Evolutionary conservation across 2,113 vertebrate genomes (phyloP).

Genomic region (Anoura caudifer): DNA sequence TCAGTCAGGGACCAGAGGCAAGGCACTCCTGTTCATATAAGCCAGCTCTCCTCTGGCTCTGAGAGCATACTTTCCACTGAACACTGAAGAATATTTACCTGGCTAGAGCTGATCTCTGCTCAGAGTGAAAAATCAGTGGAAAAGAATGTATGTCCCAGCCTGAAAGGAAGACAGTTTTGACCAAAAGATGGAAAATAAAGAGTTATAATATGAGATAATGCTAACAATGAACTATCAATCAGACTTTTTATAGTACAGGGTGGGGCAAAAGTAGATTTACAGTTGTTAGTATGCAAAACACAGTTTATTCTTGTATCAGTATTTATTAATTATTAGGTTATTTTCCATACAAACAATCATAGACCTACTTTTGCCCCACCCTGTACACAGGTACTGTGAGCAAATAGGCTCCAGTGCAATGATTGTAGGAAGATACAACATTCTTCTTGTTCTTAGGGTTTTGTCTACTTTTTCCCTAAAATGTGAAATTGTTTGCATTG

Average conservation of each 20-base stretch:
- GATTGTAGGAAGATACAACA: background rate
- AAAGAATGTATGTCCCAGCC: background rate
- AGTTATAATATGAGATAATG: background rate
- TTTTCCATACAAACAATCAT: too few species aligned
- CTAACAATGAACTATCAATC: background rate
- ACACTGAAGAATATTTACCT: background rate
- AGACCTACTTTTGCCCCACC: too few species aligned
- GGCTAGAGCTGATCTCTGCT: background rate
- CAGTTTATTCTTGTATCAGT: too few species aligned
- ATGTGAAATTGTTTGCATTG: background rate
- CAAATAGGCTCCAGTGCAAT: background rate
- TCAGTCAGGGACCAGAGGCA: background rate
- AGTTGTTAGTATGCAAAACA: too few species aligned
- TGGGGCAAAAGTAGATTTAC: too few species aligned
- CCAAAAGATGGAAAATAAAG: background rate
- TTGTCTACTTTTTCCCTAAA: background rate
- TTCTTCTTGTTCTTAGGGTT: background rate
- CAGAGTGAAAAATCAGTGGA: background rate
- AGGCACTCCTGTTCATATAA: background rate
- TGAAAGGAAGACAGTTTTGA: background rate
- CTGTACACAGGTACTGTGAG: fast-evolving
- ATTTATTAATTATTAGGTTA: too few species aligned
- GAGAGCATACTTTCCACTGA: background rate
- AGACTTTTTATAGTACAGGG: background rate
- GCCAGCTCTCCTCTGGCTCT: background rate